These are phyloP conservation scores for Sebastes minor DNA, from an alignment of 2,797 vertebrate genomes.

Conservation along the genomic window DNA sequence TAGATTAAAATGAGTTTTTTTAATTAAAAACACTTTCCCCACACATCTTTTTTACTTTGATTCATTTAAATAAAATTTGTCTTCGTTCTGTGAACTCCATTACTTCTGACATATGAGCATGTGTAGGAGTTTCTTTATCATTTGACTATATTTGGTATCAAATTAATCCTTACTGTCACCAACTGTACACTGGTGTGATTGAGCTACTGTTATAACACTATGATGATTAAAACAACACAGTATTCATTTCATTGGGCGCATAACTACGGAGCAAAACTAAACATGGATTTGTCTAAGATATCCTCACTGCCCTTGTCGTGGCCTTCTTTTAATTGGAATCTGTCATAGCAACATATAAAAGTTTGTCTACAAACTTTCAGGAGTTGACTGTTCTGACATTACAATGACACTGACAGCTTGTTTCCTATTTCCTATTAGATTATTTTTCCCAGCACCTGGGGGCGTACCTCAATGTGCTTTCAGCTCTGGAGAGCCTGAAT, in stretches of 20 bases:
- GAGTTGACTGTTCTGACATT: background rate
- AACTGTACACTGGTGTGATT: background rate
- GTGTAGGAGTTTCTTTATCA: background rate
- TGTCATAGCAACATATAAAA: background rate
- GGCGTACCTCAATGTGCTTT: conserved; percentile 91
- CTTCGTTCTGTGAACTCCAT: background rate
- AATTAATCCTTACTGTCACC: background rate
- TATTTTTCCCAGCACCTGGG: conserved; percentile 95
- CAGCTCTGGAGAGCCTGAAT: conserved; percentile 93
- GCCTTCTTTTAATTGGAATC: background rate
- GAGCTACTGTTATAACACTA: background rate
- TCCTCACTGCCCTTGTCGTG: background rate
- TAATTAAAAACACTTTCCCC: conserved; percentile 16
- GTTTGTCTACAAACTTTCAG: background rate
- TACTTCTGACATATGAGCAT: background rate
- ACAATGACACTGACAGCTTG: conserved; percentile 10
- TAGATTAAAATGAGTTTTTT: background rate
- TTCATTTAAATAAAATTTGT: background rate
- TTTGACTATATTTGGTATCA: background rate
- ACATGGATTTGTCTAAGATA: background rate
- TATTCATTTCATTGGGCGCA: background rate
- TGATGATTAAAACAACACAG: background rate
- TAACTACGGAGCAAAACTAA: background rate
- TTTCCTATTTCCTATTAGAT: conserved; percentile 76
- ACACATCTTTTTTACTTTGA: background rate